These are phyloP conservation scores for Falco biarmicus DNA, from an alignment of 2,797 vertebrate species.

Conservation along the genomic window DNA sequence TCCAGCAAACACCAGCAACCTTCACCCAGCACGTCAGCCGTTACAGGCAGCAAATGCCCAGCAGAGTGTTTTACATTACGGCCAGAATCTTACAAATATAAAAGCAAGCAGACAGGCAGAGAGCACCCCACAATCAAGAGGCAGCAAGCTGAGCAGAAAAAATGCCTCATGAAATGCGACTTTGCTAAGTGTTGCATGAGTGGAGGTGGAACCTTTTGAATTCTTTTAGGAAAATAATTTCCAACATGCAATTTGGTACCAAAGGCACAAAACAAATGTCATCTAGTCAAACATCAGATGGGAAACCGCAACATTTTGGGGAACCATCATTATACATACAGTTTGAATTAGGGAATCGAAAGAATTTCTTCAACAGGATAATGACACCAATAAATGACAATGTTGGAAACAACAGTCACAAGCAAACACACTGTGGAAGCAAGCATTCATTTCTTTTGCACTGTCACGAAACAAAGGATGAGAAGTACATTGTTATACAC, in stretches of 20 bases:
- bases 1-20: background rate
- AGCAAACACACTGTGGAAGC: background rate
- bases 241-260: background rate
- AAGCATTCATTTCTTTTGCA: background rate
- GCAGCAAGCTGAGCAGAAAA: background rate
- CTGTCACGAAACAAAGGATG: background rate
- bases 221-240: background rate
- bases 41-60: background rate
- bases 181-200: background rate
- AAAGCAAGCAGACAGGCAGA: background rate
- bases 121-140: background rate
- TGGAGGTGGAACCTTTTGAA: background rate
- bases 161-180: background rate
- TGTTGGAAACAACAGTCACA: background rate
- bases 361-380: background rate
- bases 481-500: background rate
- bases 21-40: fast-evolving
- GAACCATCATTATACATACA: background rate
- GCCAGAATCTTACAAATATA: background rate
- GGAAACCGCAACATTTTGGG: background rate
- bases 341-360: background rate
- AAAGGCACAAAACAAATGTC: background rate
- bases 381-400: background rate
- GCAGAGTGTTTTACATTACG: background rate
- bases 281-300: background rate